A percentile compares a stretch with the other conserved stretches of the same genome.
phyloP scores from a whole-genome alignment of 2,888 invertebrate species.

The Pycnomerus fuliginosus region DNA sequence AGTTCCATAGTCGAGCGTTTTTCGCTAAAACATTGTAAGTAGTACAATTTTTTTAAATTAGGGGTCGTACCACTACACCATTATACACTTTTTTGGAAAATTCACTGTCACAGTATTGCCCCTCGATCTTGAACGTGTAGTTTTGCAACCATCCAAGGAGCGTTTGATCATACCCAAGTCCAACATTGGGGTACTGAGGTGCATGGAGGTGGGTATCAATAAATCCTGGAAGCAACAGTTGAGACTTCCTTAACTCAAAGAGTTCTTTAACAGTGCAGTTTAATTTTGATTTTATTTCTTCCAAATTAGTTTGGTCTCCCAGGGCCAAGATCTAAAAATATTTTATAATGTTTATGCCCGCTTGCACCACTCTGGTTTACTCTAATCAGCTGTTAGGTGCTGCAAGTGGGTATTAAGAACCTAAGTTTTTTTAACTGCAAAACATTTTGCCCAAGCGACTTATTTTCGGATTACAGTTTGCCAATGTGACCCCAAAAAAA shows the following conservation, averaged over 20 bases:
- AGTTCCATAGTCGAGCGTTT: constrained; percentile 75
- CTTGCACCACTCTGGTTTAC: too few relatives aligned
- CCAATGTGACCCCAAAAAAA: too few relatives aligned
- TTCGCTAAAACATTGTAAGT: constrained; percentile 63
- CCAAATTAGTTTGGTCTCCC: constrained; percentile 43
- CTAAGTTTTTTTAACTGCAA: too few relatives aligned
- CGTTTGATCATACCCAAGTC: constrained; percentile 76
- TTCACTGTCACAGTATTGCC: constrained; percentile 64
- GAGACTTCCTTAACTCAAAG: constrained; percentile 47
- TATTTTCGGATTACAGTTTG: too few relatives aligned
- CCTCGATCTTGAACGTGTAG: constrained; percentile 85
- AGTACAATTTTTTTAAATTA: constrained; percentile 1
- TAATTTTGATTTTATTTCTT: constrained; percentile 38
- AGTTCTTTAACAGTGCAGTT: constrained; percentile 27
- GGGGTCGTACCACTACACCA: constrained; percentile 68
- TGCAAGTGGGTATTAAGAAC: too few relatives aligned
- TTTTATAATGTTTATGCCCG: too few relatives aligned
- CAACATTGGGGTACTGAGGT: constrained; percentile 83
- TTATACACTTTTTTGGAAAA: constrained; percentile 73
- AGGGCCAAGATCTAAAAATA: constrained; percentile 51
- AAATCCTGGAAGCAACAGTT: constrained; percentile 84
- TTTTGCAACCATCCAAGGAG: constrained; percentile 81
- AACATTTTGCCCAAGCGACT: too few relatives aligned
- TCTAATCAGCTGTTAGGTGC: too few relatives aligned
- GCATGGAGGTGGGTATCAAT: constrained; percentile 91